These are phyloP conservation scores for Gymnothorax reevesii DNA, from an alignment of 2,797 vertebrate species.

Conservation along the genomic window DNA sequence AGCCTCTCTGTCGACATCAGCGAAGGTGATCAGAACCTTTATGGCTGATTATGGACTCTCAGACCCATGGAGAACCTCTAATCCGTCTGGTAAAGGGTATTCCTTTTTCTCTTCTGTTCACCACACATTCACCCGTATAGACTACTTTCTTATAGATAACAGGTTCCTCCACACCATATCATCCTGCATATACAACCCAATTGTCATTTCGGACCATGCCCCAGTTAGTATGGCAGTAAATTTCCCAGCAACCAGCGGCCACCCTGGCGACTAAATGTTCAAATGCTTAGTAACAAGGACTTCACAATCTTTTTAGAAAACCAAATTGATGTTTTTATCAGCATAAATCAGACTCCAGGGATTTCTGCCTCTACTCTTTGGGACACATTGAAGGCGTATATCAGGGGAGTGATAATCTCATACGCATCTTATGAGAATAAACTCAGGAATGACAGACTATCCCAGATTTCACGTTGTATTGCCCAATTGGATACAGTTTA, in stretches of 20 bases:
- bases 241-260: neutral
- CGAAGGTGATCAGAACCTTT: neutral
- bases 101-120: neutral
- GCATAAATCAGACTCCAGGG: too few species aligned
- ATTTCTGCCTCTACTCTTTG: neutral
- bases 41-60: neutral
- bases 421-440: neutral
- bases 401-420: neutral
- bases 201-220: neutral
- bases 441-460: neutral
- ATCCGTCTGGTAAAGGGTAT: neutral
- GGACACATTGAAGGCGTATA: neutral
- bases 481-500: neutral
- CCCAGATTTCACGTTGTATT: neutral
- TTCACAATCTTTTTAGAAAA: neutral
- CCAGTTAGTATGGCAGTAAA: neutral
- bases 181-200: neutral
- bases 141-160: neutral
- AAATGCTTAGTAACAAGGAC: neutral
- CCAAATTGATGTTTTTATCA: neutral
- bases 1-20: neutral
- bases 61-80: neutral
- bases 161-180: neutral
- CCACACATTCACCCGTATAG: neutral
- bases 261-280: too few species aligned